phyloP scores from a whole-genome alignment of 1,140 invertebrate species.

The Aporrectodea caliginosa region DNA sequence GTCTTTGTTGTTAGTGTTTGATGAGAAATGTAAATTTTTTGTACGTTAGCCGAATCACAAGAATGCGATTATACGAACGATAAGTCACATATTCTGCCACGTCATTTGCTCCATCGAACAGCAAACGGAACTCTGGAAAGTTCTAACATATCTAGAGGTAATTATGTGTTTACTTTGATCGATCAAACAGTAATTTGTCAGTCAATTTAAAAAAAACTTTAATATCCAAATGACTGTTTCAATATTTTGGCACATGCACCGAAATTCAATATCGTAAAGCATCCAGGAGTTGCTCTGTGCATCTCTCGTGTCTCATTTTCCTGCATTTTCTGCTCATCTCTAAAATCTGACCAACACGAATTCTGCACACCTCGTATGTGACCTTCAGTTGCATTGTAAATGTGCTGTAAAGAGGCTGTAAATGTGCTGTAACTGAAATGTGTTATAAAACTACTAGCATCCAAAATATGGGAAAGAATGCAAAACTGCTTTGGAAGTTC shows the following conservation, averaged over 20 bases:
- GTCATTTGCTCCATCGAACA: conserved; percentile 49
- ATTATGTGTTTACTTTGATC: background rate
- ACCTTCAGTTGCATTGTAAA: too few relatives aligned
- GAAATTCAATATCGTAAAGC: background rate
- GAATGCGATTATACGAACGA: conserved; percentile 51
- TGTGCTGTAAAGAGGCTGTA: too few relatives aligned
- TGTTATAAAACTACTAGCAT: too few relatives aligned
- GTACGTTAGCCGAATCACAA: conserved; percentile 35
- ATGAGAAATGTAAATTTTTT: too few relatives aligned
- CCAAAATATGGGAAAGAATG: too few relatives aligned
- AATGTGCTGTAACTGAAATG: too few relatives aligned
- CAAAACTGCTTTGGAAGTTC: too few relatives aligned
- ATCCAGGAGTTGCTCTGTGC: background rate
- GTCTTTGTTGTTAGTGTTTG: too few relatives aligned
- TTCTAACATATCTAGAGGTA: conserved; percentile 52
- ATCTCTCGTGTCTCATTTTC: too few relatives aligned
- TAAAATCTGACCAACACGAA: too few relatives aligned
- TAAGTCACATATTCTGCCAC: conserved; percentile 54
- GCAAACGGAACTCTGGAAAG: conserved; percentile 46
- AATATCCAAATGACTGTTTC: conserved; percentile 1
- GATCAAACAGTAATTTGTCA: background rate
- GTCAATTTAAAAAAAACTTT: background rate
- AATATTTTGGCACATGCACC: background rate
- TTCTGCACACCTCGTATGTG: too few relatives aligned
- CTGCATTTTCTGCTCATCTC: too few relatives aligned